Evolutionary conservation across 2,113 vertebrate genomes (phyloP).

Genomic region (Pyrgilauda ruficollis): DNA sequence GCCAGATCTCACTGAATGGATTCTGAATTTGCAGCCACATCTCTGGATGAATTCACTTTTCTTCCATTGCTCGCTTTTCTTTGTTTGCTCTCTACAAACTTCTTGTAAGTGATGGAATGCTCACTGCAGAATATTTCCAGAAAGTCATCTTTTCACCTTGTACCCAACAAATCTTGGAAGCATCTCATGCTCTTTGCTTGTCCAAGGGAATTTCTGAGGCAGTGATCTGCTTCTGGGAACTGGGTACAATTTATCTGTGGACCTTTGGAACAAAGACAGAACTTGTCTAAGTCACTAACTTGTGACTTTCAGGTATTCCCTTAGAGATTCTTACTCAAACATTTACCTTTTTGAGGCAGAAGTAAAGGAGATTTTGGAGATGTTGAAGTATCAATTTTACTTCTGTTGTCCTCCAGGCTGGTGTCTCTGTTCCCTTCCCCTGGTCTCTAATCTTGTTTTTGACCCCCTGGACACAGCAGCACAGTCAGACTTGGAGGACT

Average conservation of each 20-base stretch:
- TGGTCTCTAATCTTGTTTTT: background rate
- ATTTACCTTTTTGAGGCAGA: background rate
- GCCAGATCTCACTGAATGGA: background rate
- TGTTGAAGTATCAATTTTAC: background rate
- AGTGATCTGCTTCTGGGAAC: background rate
- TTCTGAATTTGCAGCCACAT: background rate
- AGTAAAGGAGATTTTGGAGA: background rate
- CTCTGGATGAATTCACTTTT: background rate
- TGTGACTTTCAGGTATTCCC: background rate
- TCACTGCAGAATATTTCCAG: background rate
- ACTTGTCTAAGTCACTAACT: background rate
- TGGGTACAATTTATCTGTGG: background rate
- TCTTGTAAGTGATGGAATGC: background rate
- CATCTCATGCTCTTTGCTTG: background rate
- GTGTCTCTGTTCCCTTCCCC: background rate
- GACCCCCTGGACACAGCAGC: background rate
- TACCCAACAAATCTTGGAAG: background rate
- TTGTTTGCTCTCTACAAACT: background rate
- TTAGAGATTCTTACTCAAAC: background rate
- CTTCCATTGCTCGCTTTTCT: fast-evolving
- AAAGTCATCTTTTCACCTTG: background rate
- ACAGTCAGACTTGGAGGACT: background rate
- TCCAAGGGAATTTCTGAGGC: background rate
- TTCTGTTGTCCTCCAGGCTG: background rate
- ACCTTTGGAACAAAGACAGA: background rate